Percentiles rank a stretch among this genome's conserved stretches.
Conservation (phyloP, 2,113 vertebrate genomes). For the Zosterops borbonicus region DNA sequence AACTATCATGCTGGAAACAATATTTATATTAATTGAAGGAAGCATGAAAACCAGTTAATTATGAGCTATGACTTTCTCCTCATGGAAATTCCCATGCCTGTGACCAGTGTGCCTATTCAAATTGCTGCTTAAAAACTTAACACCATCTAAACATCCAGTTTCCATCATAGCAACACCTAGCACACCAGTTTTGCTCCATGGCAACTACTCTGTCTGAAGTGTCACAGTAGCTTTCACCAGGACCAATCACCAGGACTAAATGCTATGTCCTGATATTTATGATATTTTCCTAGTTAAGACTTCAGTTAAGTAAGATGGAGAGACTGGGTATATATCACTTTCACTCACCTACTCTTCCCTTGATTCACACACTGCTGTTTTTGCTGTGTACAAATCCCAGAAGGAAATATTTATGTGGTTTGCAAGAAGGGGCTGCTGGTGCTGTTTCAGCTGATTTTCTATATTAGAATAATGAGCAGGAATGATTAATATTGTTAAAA, state of each 20-base stretch:
- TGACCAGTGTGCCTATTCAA: neutral
- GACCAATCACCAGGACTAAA: neutral
- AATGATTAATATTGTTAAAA: constrained; percentile 5
- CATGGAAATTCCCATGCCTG: neutral
- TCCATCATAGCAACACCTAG: neutral
- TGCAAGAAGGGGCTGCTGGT: neutral
- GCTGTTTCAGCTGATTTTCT: neutral
- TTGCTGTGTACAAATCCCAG: neutral
- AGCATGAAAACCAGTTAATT: neutral
- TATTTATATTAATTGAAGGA: neutral
- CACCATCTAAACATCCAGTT: neutral
- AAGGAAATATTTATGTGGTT: neutral
- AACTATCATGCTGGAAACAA: neutral
- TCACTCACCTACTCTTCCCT: neutral
- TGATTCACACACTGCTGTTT: neutral
- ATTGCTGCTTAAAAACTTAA: neutral
- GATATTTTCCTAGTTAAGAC: neutral
- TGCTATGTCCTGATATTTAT: neutral
- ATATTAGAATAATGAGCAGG: neutral
- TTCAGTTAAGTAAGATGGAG: neutral
- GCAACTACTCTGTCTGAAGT: neutral
- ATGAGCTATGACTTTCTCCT: neutral
- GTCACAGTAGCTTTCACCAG: neutral
- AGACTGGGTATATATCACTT: neutral
- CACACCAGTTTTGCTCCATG: neutral